Evolutionary conservation across 1,140 invertebrate species (phyloP), one percentile per base, ranked within the genome.

Genomic region (Sinonovacula constricta): DNA sequence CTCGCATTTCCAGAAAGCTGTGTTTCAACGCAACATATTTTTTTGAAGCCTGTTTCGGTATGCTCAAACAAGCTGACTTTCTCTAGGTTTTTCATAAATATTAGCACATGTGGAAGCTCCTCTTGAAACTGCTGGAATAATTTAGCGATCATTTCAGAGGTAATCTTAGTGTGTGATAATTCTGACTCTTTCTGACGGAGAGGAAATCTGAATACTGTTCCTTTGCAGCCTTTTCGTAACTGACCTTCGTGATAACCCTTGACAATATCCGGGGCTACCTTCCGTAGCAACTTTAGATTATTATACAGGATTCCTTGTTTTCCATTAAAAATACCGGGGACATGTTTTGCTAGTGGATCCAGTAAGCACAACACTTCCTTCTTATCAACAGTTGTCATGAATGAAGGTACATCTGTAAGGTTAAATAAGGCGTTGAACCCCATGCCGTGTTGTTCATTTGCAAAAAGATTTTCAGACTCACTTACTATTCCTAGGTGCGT

Each of bases 131-230:
- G n/a, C n/a, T n/a, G n/a, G n/a, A n/a, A n/a, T n/a, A n/a, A n/a
- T n/a, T n/a, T n/a, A n/a, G n/a, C n/a, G n/a, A n/a, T n/a, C n/a
- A n/a, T n/a, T n/a, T n/a, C n/a, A n/a, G n/a, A n/a, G n/a, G n/a
- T n/a, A n/a, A n/a, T n/a, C n/a, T n/a, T n/a, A n/a, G n/a, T n/a
- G n/a, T n/a, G n/a, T n/a, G n/a, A n/a, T n/a, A n/a, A n/a, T n/a
- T n/a, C n/a, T n/a, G n/a, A 53, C 24, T 22, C 24, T 53, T 12
- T 62, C 81, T 57, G n/a, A n/a, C 86, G 60, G 12, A 87, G 75
- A 51, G 85, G 85, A 60, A 87, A 83, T 28, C 85, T 57, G 31
- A 85, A 86, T 12, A 85, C 49, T 39, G 85, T 86, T 1, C 81
- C 85, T 49, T 65, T 15, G 15, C 33, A 7, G 12, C 15, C 24